Evolutionary conservation across 2,113 vertebrate genomes (phyloP).

Genomic region (Agelaius phoeniceus): DNA sequence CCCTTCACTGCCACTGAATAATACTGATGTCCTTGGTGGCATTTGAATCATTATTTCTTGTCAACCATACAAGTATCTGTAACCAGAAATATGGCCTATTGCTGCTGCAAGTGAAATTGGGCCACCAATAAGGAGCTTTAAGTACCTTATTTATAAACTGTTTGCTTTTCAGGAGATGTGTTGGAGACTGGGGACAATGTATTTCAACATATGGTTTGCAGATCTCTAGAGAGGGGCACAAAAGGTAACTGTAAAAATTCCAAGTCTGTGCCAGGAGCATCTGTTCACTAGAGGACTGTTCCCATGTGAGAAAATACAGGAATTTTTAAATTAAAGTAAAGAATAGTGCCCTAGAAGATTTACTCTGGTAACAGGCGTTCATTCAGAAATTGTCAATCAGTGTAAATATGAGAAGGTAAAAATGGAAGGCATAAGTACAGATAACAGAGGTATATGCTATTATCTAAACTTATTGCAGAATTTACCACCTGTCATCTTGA

Average conservation of each 20-base stretch:
- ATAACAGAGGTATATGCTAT: background rate
- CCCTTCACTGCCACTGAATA: background rate
- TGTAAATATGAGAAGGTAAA: background rate
- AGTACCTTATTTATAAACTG: background rate
- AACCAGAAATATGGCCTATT: background rate
- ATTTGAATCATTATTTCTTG: background rate
- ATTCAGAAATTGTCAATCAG: background rate
- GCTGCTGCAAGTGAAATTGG: background rate
- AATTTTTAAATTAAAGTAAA: background rate
- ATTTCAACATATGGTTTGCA: background rate
- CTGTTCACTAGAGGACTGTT: background rate
- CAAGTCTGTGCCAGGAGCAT: background rate
- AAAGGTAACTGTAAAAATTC: background rate
- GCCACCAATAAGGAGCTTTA: background rate
- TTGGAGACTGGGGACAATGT: background rate
- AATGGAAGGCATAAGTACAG: background rate
- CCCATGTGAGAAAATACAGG: background rate
- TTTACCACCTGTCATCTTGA: background rate
- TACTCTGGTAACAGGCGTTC: background rate
- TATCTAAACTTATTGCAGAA: background rate
- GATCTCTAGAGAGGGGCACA: background rate
- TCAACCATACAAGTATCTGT: background rate
- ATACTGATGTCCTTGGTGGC: background rate
- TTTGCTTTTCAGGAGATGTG: background rate
- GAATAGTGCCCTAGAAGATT: background rate